These are phyloP conservation scores for Scolopax rusticola DNA, from an alignment of 2,797 vertebrate species.

Conservation along the genomic window DNA sequence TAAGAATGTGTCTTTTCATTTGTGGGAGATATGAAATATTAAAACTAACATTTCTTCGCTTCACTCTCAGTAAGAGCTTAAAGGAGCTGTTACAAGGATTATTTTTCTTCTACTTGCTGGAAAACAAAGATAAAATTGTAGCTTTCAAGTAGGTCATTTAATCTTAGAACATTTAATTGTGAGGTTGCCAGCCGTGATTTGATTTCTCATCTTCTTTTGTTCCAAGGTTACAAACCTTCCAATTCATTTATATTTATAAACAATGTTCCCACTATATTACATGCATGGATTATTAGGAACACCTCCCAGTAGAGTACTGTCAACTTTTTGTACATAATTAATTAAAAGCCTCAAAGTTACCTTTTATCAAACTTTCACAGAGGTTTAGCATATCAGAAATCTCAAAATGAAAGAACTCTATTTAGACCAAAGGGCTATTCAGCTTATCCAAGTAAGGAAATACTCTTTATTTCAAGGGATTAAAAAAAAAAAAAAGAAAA, in stretches of 20 bases:
- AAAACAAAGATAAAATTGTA: conserved; percentile 79
- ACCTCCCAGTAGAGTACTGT: conserved; percentile 71
- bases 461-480: conserved; percentile 68
- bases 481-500: background rate
- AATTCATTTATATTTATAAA: conserved; percentile 79
- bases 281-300: conserved; percentile 77
- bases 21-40: conserved; percentile 54
- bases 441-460: conserved; percentile 67
- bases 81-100: conserved; percentile 47
- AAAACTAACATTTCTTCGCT: background rate
- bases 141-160: conserved; percentile 75
- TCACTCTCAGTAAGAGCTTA: conserved; percentile 35
- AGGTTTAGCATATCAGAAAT: conserved; percentile 75
- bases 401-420: conserved; percentile 70
- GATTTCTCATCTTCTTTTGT: conserved; percentile 76
- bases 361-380: conserved; percentile 78
- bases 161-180: conserved; percentile 75
- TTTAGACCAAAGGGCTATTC: conserved; percentile 71
- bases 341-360: conserved; percentile 78
- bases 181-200: conserved; percentile 65
- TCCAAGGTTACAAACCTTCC: conserved; percentile 76
- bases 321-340: conserved; percentile 79
- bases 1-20: conserved; percentile 34
- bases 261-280: conserved; percentile 73
- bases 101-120: conserved; percentile 50